These are phyloP conservation scores for Trogon melanurus DNA, from an alignment of 2,113 vertebrate species.

Conservation along the genomic window DNA sequence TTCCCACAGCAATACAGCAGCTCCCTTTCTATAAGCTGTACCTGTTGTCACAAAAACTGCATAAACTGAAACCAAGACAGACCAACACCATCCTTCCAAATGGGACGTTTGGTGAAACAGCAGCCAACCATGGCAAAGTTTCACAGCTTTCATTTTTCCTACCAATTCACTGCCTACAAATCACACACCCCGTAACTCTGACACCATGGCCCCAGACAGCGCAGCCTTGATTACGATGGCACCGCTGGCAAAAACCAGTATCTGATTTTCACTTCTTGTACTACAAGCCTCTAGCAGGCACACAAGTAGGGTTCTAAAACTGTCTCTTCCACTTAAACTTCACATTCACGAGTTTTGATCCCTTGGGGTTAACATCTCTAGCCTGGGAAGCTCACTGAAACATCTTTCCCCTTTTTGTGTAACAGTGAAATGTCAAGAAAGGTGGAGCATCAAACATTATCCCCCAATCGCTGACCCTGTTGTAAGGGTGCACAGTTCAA, in stretches of 20 bases:
- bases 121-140: neutral
- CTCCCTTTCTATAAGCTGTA: neutral
- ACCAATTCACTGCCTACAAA: neutral
- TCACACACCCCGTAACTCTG: neutral
- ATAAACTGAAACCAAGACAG: neutral
- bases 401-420: neutral
- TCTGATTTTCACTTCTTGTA: neutral
- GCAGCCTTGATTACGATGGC: rapidly evolving
- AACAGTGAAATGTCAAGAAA: constrained; percentile 42
- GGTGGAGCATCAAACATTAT: constrained; percentile 43
- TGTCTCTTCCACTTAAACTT: neutral
- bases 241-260: neutral
- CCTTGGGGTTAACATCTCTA: constrained; percentile 8
- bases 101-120: neutral
- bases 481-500: neutral
- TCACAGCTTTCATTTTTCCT: neutral
- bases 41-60: neutral
- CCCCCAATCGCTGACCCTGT: neutral
- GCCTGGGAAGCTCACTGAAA: constrained; percentile 21
- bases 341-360: neutral
- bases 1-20: neutral
- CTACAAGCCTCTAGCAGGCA: neutral
- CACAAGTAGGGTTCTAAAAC: neutral
- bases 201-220: neutral
- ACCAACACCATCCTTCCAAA: neutral